Percentiles rank a stretch among this genome's conserved stretches.
Evolutionary conservation across 2,113 vertebrate species (phyloP).

Genomic region (Ifrita kowaldi): DNA sequence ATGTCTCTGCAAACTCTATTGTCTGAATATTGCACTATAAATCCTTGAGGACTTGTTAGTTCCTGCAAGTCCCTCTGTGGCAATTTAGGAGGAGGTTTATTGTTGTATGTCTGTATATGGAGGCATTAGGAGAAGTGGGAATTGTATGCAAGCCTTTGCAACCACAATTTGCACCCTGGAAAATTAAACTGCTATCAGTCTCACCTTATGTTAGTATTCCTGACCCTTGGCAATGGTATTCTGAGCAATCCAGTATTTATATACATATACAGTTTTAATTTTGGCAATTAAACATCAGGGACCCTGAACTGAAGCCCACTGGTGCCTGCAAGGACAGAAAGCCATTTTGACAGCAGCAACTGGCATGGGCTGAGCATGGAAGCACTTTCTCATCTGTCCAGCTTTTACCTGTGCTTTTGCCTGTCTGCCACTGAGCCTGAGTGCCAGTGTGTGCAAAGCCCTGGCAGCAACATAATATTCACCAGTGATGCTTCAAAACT

Average conservation of each 20-base stretch:
- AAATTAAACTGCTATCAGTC: neutral
- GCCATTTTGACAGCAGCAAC: neutral
- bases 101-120: neutral
- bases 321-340: neutral
- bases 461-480: neutral
- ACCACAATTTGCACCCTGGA: neutral
- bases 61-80: neutral
- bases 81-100: neutral
- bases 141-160: neutral
- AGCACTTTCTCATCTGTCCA: neutral
- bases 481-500: neutral
- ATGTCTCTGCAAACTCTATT: neutral
- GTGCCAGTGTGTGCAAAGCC: fast-evolving
- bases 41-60: neutral
- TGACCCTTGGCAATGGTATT: neutral
- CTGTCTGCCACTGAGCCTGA: neutral
- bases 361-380: fast-evolving
- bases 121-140: neutral
- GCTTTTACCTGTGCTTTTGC: neutral
- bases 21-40: neutral
- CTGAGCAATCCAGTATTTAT: neutral
- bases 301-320: neutral
- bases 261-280: neutral
- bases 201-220: neutral
- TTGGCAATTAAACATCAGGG: neutral